Percentiles rank a stretch among this genome's conserved stretches.
These are phyloP conservation scores for Eupelmus urozonus DNA, from an alignment of 2,888 invertebrate species.

Conservation along the genomic window DNA sequence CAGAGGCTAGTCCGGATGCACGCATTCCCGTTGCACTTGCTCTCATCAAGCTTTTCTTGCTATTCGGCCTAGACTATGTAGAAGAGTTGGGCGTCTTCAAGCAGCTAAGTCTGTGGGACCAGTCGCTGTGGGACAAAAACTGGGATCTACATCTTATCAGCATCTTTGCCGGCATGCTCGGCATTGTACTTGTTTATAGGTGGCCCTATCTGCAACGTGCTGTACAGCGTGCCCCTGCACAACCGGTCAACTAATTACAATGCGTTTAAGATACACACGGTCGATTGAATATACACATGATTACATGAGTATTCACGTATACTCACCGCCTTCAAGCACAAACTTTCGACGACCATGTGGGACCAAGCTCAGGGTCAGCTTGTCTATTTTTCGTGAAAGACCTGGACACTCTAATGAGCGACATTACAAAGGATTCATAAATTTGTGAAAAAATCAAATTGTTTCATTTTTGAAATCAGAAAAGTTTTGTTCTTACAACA, in stretches of 20 bases:
- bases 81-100: conserved; percentile 82
- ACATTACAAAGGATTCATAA: not conserved
- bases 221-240: conserved; percentile 62
- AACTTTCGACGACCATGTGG: conserved; percentile 38
- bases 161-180: conserved; percentile 88
- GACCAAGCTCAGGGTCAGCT: conserved; percentile 56
- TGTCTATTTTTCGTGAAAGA: conserved; percentile 21
- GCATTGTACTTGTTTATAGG: conserved; percentile 90
- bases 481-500: not conserved
- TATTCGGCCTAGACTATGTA: conserved; percentile 86
- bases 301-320: not conserved
- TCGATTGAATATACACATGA: not conserved
- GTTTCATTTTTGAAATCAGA: not conserved
- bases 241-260: conserved; percentile 67
- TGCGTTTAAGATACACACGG: not conserved
- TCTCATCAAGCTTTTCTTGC: conserved; percentile 87
- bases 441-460: not conserved
- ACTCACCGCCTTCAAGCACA: conserved; percentile 30
- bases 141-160: conserved; percentile 97
- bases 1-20: conserved; percentile 94
- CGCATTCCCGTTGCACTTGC: conserved; percentile 96
- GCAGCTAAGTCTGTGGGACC: conserved; percentile 83
- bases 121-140: conserved; percentile 85
- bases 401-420: not conserved
- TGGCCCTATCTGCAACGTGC: conserved; percentile 48